Evolutionary conservation across 2,888 invertebrate genomes (phyloP).

Genomic region (Tenthredo scrophulariae): DNA sequence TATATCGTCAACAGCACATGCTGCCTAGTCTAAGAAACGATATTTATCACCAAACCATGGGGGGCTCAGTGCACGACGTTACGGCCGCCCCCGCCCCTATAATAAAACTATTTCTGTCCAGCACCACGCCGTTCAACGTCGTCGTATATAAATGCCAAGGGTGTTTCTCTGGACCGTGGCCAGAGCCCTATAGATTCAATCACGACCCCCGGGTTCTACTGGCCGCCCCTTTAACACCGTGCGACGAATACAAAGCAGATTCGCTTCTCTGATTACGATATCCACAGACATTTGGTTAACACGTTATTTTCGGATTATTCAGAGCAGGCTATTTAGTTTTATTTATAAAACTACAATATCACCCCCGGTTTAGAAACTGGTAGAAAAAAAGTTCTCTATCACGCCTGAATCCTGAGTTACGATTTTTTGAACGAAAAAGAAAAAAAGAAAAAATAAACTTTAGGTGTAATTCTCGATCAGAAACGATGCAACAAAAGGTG

Average conservation of each 20-base stretch:
- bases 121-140: slow-evolving; percentile 40
- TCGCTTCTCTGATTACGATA: slow-evolving; percentile 40
- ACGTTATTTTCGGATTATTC: background rate
- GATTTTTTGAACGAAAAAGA: background rate
- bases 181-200: slow-evolving; percentile 69
- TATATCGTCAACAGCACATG: slow-evolving; percentile 40
- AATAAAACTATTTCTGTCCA: slow-evolving; percentile 73
- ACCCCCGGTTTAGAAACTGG: background rate
- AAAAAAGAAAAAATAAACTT: background rate
- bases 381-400: background rate
- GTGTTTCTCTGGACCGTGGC: slow-evolving; percentile 52
- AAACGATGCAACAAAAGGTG: background rate
- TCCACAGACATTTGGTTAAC: slow-evolving; percentile 15
- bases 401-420: background rate
- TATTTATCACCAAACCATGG: slow-evolving; percentile 31
- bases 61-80: slow-evolving; percentile 23
- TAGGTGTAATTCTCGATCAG: background rate
- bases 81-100: slow-evolving; percentile 61
- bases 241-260: slow-evolving; percentile 52
- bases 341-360: background rate
- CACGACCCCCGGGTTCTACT: slow-evolving; percentile 67
- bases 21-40: slow-evolving; percentile 34
- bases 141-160: slow-evolving; percentile 52
- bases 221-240: slow-evolving; percentile 49
- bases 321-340: background rate